Evolutionary conservation across 2,888 invertebrate genomes (phyloP).

Genomic region (Ophioninae sp.): DNA sequence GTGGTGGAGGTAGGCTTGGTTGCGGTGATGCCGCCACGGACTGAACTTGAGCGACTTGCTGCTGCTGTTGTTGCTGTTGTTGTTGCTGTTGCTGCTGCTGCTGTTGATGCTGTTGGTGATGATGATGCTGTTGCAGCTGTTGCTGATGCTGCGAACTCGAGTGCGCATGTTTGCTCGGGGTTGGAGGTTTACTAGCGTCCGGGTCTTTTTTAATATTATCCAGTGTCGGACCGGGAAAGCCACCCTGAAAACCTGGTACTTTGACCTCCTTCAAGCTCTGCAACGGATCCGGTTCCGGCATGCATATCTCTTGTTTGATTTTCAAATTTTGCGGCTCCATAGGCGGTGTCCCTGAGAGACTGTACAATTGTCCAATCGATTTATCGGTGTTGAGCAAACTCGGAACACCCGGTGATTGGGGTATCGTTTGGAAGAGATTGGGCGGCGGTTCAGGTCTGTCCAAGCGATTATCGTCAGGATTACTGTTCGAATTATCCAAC

Average conservation of each 20-base stretch:
- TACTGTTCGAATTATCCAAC: slow-evolving; percentile 61
- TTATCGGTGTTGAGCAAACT: slow-evolving; percentile 58
- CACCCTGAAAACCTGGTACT: slow-evolving; percentile 87
- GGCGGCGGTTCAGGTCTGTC: slow-evolving; percentile 67
- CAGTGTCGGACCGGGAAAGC: slow-evolving; percentile 86
- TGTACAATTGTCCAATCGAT: slow-evolving; percentile 73
- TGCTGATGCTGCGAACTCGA: slow-evolving; percentile 66
- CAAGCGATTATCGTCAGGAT: slow-evolving; percentile 67
- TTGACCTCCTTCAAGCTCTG: slow-evolving; percentile 91
- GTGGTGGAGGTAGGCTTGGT: slow-evolving; percentile 83
- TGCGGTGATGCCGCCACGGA: slow-evolving; percentile 77
- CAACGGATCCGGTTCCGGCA: slow-evolving; percentile 85
- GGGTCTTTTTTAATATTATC: slow-evolving; percentile 90
- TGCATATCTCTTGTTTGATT: slow-evolving; percentile 87
- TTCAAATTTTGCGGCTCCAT: slow-evolving; percentile 88
- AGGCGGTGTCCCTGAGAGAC: slow-evolving; percentile 76
- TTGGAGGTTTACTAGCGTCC: slow-evolving; percentile 81
- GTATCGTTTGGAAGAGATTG: slow-evolving; percentile 78
- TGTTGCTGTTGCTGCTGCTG: slow-evolving; percentile 68
- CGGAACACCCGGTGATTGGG: slow-evolving; percentile 67
- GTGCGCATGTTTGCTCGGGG: slow-evolving; percentile 77
- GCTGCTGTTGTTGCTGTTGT: slow-evolving; percentile 61
- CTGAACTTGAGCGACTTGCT: slow-evolving; percentile 74
- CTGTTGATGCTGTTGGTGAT: slow-evolving; percentile 65
- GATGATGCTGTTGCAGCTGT: slow-evolving; percentile 62